Conservation (phyloP, 2,113 vertebrate genomes). For the Jacana jacana region DNA sequence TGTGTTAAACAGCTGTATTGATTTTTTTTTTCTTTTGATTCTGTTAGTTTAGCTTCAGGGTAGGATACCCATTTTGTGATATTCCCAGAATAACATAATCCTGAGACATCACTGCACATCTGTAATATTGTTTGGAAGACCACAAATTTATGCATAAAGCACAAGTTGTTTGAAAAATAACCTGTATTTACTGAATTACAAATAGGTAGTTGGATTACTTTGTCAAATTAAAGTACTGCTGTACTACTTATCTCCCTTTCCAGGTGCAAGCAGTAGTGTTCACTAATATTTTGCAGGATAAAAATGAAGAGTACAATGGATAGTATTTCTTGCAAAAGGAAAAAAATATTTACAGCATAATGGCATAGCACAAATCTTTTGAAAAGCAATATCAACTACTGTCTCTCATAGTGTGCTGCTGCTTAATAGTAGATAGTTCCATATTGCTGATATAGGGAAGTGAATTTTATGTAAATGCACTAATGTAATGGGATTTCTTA, state of each 20-base stretch:
- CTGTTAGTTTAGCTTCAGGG: constrained; percentile 12
- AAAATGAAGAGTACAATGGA: constrained; percentile 4
- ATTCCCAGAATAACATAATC: not conserved
- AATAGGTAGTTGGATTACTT: constrained; percentile 46
- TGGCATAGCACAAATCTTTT: constrained; percentile 25
- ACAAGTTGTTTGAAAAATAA: constrained; percentile 19
- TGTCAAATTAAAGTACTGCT: constrained; percentile 50
- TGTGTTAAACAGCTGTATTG: not conserved
- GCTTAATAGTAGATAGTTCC: constrained; percentile 3
- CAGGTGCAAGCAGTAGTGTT: constrained; percentile 20
- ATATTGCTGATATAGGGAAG: constrained; percentile 36
- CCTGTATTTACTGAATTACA: constrained; percentile 30
- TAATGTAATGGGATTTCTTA: constrained; percentile 51
- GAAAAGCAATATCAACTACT: constrained; percentile 34
- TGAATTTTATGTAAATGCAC: constrained; percentile 48
- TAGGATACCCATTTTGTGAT: constrained; percentile 4
- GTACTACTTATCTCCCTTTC: constrained; percentile 46
- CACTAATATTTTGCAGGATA: constrained; percentile 28
- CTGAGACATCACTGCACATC: not conserved
- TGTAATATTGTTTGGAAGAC: not conserved
- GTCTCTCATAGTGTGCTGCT: constrained; percentile 13
- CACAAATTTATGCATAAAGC: not conserved
- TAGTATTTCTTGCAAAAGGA: constrained; percentile 23
- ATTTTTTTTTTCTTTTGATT: not conserved
- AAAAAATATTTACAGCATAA: constrained; percentile 56